Conservation (phyloP, 2,888 invertebrate genomes). For the Drosophila prostipennis region DNA sequence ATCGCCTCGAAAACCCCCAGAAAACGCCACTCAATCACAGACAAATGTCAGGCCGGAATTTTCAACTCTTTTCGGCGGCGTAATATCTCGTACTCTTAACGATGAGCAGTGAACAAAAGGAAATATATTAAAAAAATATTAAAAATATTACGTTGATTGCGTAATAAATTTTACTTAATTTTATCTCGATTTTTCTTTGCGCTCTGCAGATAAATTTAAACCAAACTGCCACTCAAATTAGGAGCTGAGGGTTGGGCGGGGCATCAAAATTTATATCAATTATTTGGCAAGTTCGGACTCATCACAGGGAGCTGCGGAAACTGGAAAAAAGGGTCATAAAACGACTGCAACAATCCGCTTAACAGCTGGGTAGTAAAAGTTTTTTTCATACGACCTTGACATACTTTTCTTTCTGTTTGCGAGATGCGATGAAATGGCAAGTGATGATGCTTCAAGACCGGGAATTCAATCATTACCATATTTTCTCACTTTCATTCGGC, state of each 20-base stretch:
- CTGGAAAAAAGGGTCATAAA: slow-evolving; percentile 23
- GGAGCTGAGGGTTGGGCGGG: slow-evolving; percentile 35
- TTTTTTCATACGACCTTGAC: background rate
- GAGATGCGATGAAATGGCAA: slow-evolving; percentile 41
- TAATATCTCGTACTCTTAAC: slow-evolving; percentile 19
- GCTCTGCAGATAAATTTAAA: slow-evolving; percentile 5
- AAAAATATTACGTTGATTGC: slow-evolving; percentile 54
- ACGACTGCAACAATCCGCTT: slow-evolving; percentile 50
- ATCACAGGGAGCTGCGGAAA: slow-evolving; percentile 39
- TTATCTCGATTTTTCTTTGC: slow-evolving; percentile 24
- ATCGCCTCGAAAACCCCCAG: background rate
- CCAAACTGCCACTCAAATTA: slow-evolving; percentile 32
- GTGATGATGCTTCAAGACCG: slow-evolving; percentile 34
- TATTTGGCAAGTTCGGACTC: slow-evolving; percentile 66
- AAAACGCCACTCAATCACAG: slow-evolving; percentile 31
- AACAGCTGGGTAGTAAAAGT: slow-evolving; percentile 42
- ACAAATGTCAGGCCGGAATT: slow-evolving; percentile 41
- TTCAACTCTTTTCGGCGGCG: slow-evolving; percentile 23
- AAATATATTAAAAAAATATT: slow-evolving; percentile 32
- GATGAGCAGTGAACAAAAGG: slow-evolving; percentile 17
- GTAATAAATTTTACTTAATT: slow-evolving; percentile 55
- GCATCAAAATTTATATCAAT: slow-evolving; percentile 62
- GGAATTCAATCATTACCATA: slow-evolving; percentile 9
- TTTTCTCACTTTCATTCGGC: slow-evolving; percentile 28
- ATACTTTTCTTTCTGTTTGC: background rate